Percentiles rank a stretch among this genome's conserved stretches.
These are phyloP conservation scores for Ceramica pisi DNA, from an alignment of 2,888 invertebrate genomes.

Conservation along the genomic window DNA sequence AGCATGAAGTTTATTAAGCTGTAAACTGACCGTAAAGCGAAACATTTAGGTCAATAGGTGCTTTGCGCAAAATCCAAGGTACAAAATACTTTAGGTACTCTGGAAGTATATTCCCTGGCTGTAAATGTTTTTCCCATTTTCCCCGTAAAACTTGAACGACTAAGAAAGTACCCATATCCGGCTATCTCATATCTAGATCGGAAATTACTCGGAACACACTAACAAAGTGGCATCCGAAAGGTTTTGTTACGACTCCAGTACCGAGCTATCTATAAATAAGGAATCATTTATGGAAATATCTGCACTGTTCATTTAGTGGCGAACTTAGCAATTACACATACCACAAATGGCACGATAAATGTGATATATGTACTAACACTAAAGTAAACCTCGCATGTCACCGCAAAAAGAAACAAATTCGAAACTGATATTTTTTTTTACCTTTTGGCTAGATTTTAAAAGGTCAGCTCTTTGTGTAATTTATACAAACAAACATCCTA, in stretches of 20 bases:
- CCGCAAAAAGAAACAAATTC: slow-evolving; percentile 2
- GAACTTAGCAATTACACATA: slow-evolving; percentile 2
- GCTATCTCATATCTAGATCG: slow-evolving; percentile 20
- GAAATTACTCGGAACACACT: slow-evolving; percentile 10
- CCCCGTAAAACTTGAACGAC: background rate
- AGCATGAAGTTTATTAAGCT: slow-evolving; percentile 44
- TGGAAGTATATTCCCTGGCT: slow-evolving; percentile 12
- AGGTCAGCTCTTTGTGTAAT: slow-evolving; percentile 8
- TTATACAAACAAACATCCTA: slow-evolving; percentile 20
- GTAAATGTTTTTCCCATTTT: slow-evolving; percentile 31
- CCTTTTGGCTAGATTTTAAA: background rate
- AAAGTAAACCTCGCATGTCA: background rate
- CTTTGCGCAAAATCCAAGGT: slow-evolving; percentile 44
- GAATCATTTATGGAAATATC: background rate
- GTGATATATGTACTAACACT: background rate
- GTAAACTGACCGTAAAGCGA: slow-evolving; percentile 45
- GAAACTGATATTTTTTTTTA: background rate
- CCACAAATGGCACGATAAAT: background rate
- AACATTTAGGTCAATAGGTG: slow-evolving; percentile 52
- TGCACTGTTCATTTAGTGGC: background rate
- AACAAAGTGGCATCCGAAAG: background rate
- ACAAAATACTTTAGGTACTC: slow-evolving; percentile 20
- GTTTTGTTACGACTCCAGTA: slow-evolving; percentile 4
- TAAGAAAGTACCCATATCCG: slow-evolving; percentile 3
- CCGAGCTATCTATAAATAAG: background rate